Base-by-base conservation (phyloP, 2,113 vertebrate genomes). In the Aegotheles bennettii region DNA sequence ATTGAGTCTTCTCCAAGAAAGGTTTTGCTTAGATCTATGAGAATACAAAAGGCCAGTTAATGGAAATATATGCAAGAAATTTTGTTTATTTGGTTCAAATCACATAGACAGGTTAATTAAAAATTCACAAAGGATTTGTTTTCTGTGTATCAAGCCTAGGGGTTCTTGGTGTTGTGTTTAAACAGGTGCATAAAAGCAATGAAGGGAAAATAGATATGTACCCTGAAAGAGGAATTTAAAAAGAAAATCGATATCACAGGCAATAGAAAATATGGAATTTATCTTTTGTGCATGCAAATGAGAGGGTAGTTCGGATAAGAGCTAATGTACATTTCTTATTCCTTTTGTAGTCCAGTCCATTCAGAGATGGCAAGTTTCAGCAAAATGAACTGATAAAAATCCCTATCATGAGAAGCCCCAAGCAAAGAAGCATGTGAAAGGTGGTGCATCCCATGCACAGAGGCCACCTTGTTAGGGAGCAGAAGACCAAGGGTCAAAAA, bases 101-200 rank as follows among this genome's bases (percentile, higher is more conserved):
- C 76, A 82, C 85, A 90, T 31, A 88, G 95, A 95, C 75, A 94
- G 84, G 84, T 83, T 96, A 95, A 96, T 97, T 96, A 95, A 97
- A 94, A 96, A 93, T 96, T 93, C 91, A 92, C 77, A 96, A 93
- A 92, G 73, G 54, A 67, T 91, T 92, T 97, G 78, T 82, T 91
- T 97, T 87, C 70, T 91, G 17, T 83, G 50, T 88, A 85, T 89
- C 79, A 91, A 88, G 89, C 86, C 89, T 88, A 93, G 42, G 70
- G 90, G 60, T 94, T 75, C 90, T 54, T 50, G 65, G 78, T 84
- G 70, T 25, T 60, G 69, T 92, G 40, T 84, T 97, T 94, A 87
- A 96, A 85, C 84, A 94, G 84, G 91, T 94, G 84, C 57, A 94
- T 71, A 77, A 94, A 75, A 91, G 25, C 75, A 93, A 89, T 65